Percentiles rank a stretch among this genome's conserved stretches.
phyloP scores from a whole-genome alignment of 2,113 vertebrate genomes.

The Psittacula cyanocephala region DNA sequence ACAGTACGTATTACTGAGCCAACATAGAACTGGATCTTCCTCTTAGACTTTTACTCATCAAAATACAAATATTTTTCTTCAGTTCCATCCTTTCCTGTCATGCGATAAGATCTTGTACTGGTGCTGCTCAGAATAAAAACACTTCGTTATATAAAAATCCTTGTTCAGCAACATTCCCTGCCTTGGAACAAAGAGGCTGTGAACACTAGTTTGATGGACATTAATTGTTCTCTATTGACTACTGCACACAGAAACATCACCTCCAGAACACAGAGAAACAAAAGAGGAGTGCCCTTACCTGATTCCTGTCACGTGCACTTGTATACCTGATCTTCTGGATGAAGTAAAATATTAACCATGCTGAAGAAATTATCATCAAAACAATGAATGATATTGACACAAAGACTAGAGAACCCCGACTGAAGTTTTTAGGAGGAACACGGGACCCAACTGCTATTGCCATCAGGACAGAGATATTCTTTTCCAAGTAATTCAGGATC shows the following conservation, averaged over 20 bases:
- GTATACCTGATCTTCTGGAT: constrained; percentile 97
- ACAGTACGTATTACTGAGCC: not conserved
- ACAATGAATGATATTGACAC: constrained; percentile 98
- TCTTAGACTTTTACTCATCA: not conserved
- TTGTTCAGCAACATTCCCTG: not conserved
- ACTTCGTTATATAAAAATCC: not conserved
- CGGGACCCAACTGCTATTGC: constrained; percentile 88
- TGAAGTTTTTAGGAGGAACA: constrained; percentile 85
- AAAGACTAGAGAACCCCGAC: constrained; percentile 92
- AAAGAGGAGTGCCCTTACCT: constrained; percentile 77
- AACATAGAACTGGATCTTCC: not conserved
- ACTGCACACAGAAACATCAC: not conserved
- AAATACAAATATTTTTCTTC: not conserved
- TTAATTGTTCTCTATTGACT: not conserved
- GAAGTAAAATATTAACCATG: constrained; percentile 99
- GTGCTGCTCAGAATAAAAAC: not conserved
- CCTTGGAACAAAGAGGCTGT: not conserved
- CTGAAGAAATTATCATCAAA: constrained; percentile 96
- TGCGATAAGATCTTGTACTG: not conserved
- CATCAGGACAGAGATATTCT: constrained; percentile 92
- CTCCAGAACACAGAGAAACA: not conserved
- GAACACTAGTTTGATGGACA: not conserved
- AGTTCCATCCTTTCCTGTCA: not conserved
- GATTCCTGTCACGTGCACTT: constrained; percentile 89
- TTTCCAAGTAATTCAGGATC: constrained; percentile 90